These are phyloP conservation scores for Callosobruchus maculatus DNA, from an alignment of 2,888 invertebrate species.

Conservation along the genomic window DNA sequence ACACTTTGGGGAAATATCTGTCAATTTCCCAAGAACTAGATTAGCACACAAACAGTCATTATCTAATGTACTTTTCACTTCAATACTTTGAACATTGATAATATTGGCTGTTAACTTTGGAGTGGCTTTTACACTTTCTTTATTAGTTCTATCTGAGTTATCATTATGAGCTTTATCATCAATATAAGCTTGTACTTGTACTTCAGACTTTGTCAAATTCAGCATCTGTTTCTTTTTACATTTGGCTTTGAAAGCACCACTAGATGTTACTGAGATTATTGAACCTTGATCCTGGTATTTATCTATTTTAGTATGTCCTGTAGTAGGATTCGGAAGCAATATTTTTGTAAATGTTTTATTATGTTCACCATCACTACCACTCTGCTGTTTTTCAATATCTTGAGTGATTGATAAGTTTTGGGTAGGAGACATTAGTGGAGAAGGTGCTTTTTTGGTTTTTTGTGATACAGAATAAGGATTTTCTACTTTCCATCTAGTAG, in stretches of 20 bases:
- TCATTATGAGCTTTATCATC: constrained; percentile 36
- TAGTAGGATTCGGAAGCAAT: constrained; percentile 41
- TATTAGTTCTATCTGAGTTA: constrained; percentile 10
- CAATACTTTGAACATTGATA: constrained; percentile 39
- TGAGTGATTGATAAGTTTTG: constrained; percentile 43
- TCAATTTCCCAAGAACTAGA: constrained; percentile 33
- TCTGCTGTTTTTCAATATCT: constrained; percentile 22
- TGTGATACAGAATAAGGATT: constrained; percentile 36
- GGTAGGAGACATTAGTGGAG: constrained; percentile 46
- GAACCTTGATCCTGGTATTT: constrained; percentile 57
- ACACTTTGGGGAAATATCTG: constrained; percentile 16
- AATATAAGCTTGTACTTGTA: constrained; percentile 51
- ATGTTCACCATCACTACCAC: constrained; percentile 50
- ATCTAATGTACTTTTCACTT: constrained; percentile 24
- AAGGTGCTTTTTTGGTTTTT: constrained; percentile 27
- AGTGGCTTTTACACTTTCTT: constrained; percentile 16
- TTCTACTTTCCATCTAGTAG: constrained; percentile 17
- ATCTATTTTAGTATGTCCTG: constrained; percentile 48
- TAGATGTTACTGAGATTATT: constrained; percentile 70
- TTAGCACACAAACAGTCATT: constrained; percentile 28
- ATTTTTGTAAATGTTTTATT: constrained; percentile 56
- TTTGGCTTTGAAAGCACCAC: constrained; percentile 57
- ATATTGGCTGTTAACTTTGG: constrained; percentile 41
- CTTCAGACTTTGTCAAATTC: constrained; percentile 66
- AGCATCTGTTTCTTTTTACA: constrained; percentile 38